A percentile compares a stretch with the other conserved stretches of the same genome.
Conservation (phyloP, 2,888 invertebrate species). For the Caenorhabditis angaria region DNA sequence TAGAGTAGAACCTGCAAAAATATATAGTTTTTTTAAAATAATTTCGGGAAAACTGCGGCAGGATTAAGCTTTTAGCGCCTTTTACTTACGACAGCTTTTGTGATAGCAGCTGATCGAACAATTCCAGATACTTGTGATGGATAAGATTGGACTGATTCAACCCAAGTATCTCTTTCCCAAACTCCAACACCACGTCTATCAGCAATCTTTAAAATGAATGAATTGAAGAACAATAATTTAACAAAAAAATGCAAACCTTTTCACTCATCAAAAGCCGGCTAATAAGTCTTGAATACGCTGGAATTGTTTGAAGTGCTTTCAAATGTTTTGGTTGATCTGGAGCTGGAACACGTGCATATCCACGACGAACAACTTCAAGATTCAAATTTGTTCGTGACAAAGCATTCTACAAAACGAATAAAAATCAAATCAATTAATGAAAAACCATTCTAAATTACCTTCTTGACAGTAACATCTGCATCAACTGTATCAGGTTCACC, state of each 20-base stretch:
- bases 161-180: constrained; percentile 71
- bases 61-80: too few relatives aligned
- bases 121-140: constrained; percentile 66
- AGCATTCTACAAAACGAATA: constrained; percentile 48
- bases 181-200: constrained; percentile 71
- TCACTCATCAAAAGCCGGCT: constrained; percentile 69
- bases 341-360: constrained; percentile 69
- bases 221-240: not conserved
- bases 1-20: constrained; percentile 60
- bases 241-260: constrained; percentile 41
- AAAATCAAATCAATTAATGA: not conserved
- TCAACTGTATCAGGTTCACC: constrained; percentile 61
- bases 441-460: constrained; percentile 36
- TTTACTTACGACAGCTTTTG: constrained; percentile 67
- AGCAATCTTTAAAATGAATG: constrained; percentile 56
- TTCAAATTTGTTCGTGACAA: constrained; percentile 69
- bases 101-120: constrained; percentile 60
- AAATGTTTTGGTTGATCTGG: constrained; percentile 65
- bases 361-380: constrained; percentile 68
- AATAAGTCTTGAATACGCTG: constrained; percentile 70
- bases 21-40: not conserved
- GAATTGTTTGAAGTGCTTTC: constrained; percentile 63
- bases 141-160: constrained; percentile 66
- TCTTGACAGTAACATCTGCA: constrained; percentile 68
- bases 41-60: constrained; percentile 4